Base-by-base conservation (phyloP, 2,888 invertebrate genomes). In the Andrena trimmerana region DNA sequence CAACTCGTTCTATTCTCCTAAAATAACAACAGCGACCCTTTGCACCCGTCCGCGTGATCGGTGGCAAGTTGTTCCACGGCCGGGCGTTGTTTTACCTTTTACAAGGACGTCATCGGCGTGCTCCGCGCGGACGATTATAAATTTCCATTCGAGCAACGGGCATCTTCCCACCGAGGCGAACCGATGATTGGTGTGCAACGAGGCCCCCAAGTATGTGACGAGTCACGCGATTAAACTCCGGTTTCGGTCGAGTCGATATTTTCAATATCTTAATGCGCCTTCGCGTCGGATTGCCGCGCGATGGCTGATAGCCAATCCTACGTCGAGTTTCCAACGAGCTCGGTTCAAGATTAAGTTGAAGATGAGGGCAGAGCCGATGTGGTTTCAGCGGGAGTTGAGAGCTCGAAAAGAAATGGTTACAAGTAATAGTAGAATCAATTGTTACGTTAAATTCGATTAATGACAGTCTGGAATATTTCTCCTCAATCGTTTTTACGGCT, bases 1-100 rank as follows among this genome's bases (percentile, higher is more conserved):
- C 88, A 83, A 86, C 89, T 85, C 89, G 89, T 89, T 88, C 89
- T 88, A 86, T 88, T 88, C 89, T 86, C 85, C 82, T 89, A 82
- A 89, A 89, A 88, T 88, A 89, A 89, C 89, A 89, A 88, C 88
- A 76, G 69, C 82, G 68, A 69, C 78, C 82, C 80, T 87, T 86
- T 86, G 73, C 78, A 76, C 42, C 77, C 81, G 63, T 70, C 68
- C 36, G 67, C 76, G 57, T 80, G 80, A 83, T 88, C 80, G 84
- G 70, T 68, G 74, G 52, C 73, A 66, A 75, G 72, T 63, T 68
- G 77, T 70, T 76, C 75, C 79, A 76, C 66, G 68, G 59, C 42
- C 78, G 62, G 73, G 80, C 79, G 72, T 78, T 71, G 70, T 85
- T 84, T 82, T 48, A 3, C 78, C 57, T 2, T 20, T 33, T 20